phyloP scores from a whole-genome alignment of 1,140 invertebrate genomes.

The Megalonaias nervosa region DNA sequence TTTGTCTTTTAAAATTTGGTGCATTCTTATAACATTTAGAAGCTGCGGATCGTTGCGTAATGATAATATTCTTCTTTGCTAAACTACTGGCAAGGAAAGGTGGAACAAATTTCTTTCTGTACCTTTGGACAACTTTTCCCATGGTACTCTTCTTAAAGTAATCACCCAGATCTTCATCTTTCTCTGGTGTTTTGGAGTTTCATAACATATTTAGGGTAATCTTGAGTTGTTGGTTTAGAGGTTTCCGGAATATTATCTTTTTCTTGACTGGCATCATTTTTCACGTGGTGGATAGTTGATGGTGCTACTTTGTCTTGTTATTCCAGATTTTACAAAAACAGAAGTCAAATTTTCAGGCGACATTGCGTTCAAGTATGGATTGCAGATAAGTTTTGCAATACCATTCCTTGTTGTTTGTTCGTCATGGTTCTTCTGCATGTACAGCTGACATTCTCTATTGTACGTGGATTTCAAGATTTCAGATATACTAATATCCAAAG shows the following conservation, averaged over 20 bases:
- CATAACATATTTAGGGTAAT: too few relatives aligned
- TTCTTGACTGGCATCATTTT: neutral
- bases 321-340: constrained; percentile 15
- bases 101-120: too few relatives aligned
- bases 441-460: constrained; percentile 15
- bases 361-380: constrained; percentile 12
- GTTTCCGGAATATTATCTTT: neutral
- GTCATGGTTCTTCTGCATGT: constrained; percentile 6
- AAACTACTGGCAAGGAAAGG: too few relatives aligned
- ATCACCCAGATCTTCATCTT: too few relatives aligned
- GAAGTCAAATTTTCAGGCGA: constrained; percentile 15
- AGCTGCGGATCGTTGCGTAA: too few relatives aligned
- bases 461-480: constrained; percentile 13
- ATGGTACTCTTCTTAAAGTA: too few relatives aligned
- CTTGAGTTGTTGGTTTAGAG: too few relatives aligned
- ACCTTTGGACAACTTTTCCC: too few relatives aligned
- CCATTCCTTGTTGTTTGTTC: neutral
- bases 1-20: too few relatives aligned
- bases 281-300: neutral
- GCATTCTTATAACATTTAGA: too few relatives aligned
- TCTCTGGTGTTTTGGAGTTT: too few relatives aligned
- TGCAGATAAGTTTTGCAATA: neutral
- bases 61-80: too few relatives aligned
- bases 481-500: constrained; percentile 13
- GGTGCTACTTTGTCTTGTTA: neutral